Evolutionary conservation across 2,797 vertebrate genomes (phyloP).

Genomic region (Gymnocypris eckloni): DNA sequence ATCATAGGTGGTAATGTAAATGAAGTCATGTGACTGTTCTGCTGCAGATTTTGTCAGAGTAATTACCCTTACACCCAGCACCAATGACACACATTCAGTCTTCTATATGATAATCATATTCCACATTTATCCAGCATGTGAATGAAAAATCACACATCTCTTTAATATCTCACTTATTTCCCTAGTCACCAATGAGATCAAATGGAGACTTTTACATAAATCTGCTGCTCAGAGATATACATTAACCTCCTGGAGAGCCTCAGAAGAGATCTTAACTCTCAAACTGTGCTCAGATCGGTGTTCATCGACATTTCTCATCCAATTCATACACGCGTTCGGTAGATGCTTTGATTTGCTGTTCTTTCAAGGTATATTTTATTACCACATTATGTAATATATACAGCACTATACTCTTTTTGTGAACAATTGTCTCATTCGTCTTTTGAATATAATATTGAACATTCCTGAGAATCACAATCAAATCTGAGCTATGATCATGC

Average conservation of each 20-base stretch:
- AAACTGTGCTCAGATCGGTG: neutral
- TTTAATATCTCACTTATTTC: neutral
- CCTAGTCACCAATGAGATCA: neutral
- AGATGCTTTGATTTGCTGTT: neutral
- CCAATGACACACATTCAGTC: constrained; percentile 45
- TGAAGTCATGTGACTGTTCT: constrained; percentile 30
- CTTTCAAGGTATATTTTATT: neutral
- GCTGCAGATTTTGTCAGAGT: constrained; percentile 56
- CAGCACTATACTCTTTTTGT: neutral
- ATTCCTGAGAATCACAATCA: neutral
- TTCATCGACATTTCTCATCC: neutral
- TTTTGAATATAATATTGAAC: neutral
- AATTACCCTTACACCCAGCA: constrained; percentile 56
- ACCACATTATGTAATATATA: neutral
- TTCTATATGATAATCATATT: constrained; percentile 56
- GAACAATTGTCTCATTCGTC: neutral
- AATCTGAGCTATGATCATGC: neutral
- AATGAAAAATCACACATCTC: constrained; percentile 38
- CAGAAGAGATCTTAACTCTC: neutral
- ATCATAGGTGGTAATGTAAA: constrained; percentile 44
- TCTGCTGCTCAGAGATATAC: neutral
- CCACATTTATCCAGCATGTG: constrained; percentile 6
- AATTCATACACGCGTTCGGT: neutral
- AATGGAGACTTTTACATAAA: neutral
- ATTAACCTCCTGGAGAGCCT: neutral